Conservation (phyloP, 2,113 vertebrate genomes). For the Equus przewalskii region DNA sequence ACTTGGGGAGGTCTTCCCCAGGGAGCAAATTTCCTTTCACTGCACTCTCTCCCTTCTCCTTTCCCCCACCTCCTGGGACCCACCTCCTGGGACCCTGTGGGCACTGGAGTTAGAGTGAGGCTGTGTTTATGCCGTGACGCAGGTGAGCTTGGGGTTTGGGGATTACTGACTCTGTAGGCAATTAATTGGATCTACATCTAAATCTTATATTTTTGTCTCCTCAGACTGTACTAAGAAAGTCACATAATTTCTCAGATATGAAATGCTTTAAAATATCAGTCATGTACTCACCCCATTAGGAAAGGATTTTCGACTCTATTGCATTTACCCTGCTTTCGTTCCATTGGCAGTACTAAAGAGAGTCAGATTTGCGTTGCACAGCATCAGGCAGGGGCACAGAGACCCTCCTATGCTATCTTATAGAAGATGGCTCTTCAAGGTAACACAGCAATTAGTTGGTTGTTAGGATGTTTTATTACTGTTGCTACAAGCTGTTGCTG, state of each 20-base stretch:
- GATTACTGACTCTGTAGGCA: not conserved
- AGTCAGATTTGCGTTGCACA: rapidly evolving
- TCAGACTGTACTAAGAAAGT: not conserved
- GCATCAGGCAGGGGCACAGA: rapidly evolving
- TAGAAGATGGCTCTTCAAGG: rapidly evolving
- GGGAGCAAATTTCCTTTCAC: not conserved
- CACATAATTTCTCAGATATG: not conserved
- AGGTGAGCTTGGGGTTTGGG: conserved; percentile 14
- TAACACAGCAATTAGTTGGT: rapidly evolving
- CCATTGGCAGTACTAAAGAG: rapidly evolving
- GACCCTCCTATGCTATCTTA: too few relatives aligned
- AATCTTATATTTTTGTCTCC: not conserved
- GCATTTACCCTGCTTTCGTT: too few relatives aligned
- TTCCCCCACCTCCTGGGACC: not conserved
- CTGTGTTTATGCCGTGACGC: not conserved
- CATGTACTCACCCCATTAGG: rapidly evolving
- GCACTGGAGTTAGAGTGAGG: not conserved
- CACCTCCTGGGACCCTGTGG: not conserved
- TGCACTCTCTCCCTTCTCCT: rapidly evolving
- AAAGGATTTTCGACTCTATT: not conserved
- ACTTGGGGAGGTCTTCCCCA: not conserved
- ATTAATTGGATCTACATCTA: not conserved
- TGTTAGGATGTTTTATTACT: too few relatives aligned
- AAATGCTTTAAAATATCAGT: not conserved
- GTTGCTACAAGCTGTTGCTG: not conserved